phyloP scores from a whole-genome alignment of 2,888 invertebrate genomes.

The Lobophora halterata region DNA sequence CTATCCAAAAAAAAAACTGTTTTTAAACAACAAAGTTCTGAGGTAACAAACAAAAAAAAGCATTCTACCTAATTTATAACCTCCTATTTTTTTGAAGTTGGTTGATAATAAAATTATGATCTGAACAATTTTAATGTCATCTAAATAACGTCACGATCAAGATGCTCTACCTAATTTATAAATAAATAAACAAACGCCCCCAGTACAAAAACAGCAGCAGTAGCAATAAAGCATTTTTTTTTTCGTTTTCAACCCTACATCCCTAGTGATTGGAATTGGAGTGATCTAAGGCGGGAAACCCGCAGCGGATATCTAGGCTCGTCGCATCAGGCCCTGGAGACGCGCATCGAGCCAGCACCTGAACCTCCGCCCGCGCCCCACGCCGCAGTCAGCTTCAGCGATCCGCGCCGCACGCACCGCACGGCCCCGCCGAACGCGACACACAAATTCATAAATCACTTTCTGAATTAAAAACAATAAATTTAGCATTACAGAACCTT shows the following conservation, averaged over 20 bases:
- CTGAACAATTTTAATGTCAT: too few relatives aligned
- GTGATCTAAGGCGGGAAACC: conserved; percentile 22
- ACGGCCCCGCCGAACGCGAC: conserved; percentile 5
- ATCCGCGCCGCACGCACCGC: conserved; percentile 10
- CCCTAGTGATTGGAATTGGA: conserved; percentile 6
- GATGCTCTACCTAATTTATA: too few relatives aligned
- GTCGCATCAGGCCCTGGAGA: conserved; percentile 46
- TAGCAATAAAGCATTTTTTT: too few relatives aligned
- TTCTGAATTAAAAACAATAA: conserved; percentile 19
- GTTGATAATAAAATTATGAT: too few relatives aligned
- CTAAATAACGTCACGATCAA: too few relatives aligned
- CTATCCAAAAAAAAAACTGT: too few relatives aligned
- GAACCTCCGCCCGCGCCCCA: conserved; percentile 43
- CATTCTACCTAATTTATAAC: too few relatives aligned
- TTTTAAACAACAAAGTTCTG: too few relatives aligned
- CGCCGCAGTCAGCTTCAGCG: conserved; percentile 14
- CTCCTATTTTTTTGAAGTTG: too few relatives aligned
- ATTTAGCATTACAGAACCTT: conserved; percentile 1
- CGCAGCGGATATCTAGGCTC: conserved; percentile 43
- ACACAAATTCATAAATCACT: conserved; percentile 7
- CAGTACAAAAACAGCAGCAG: too few relatives aligned
- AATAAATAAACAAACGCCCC: too few relatives aligned
- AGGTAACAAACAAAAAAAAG: too few relatives aligned
- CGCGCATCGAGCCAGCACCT: conserved; percentile 44
- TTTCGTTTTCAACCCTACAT: background rate